Percentiles rank a stretch among this genome's conserved stretches.
These are phyloP conservation scores for Megalurothrips usitatus DNA, from an alignment of 2,888 invertebrate species.

Conservation along the genomic window DNA sequence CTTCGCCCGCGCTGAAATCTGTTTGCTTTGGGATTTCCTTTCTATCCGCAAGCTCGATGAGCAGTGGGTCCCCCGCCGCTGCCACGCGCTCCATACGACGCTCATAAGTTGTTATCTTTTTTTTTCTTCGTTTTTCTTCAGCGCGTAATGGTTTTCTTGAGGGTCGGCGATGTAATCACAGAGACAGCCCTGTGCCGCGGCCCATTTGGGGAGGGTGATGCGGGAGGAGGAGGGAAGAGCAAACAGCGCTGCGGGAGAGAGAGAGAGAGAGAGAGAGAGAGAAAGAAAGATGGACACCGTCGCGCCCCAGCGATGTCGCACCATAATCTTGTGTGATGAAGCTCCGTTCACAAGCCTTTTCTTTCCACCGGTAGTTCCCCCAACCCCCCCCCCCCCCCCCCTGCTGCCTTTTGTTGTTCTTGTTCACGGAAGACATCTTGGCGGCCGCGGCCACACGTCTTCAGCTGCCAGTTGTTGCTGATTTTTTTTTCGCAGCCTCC, in stretches of 20 bases:
- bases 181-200: no score
- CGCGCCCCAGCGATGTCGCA: background rate
- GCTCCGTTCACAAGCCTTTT: constrained; percentile 4
- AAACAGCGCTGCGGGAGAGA: background rate
- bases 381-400: background rate
- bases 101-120: no score
- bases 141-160: no score
- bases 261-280: background rate
- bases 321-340: constrained; percentile 21
- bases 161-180: no score
- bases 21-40: no score
- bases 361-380: background rate
- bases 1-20: no score
- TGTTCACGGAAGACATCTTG: background rate
- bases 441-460: background rate
- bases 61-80: no score
- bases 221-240: background rate
- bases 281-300: background rate
- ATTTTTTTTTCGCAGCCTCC: background rate
- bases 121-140: no score
- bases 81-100: no score
- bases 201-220: background rate
- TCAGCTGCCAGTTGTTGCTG: constrained; percentile 13
- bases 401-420: background rate
- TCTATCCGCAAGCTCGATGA: no score